phyloP scores from a whole-genome alignment of 2,888 invertebrate genomes.

The Conistra vaccinii region DNA sequence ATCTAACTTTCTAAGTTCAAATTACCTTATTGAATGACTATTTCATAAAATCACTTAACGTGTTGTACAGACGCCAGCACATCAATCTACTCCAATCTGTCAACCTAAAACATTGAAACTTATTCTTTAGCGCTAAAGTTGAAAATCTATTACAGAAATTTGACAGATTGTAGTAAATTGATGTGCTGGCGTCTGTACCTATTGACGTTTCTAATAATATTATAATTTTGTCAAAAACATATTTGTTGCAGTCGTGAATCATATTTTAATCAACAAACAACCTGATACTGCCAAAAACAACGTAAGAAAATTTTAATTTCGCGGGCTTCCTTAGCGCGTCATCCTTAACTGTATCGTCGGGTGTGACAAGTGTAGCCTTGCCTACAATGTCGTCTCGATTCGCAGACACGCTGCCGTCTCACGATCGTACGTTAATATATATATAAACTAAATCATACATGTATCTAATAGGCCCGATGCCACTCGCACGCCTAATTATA shows the following conservation, averaged over 20 bases:
- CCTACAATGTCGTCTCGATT: constrained; percentile 7
- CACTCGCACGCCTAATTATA: constrained; percentile 68
- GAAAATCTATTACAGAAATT: too few relatives aligned
- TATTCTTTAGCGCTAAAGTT: too few relatives aligned
- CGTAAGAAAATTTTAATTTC: neutral
- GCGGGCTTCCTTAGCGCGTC: neutral
- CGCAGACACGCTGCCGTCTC: constrained; percentile 31
- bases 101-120: too few relatives aligned
- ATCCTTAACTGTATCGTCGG: neutral
- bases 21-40: neutral
- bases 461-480: constrained; percentile 61
- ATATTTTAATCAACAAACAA: neutral
- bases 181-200: too few relatives aligned
- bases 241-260: neutral
- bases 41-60: neutral
- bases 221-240: neutral
- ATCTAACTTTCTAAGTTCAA: neutral
- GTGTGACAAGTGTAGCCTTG: constrained; percentile 4
- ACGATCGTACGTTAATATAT: constrained; percentile 34
- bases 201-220: neutral
- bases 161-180: too few relatives aligned
- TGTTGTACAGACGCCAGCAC: too few relatives aligned
- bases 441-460: constrained; percentile 54
- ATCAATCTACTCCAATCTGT: too few relatives aligned
- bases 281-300: neutral